These are phyloP conservation scores for Potorous gilbertii DNA, from an alignment of 2,797 vertebrate genomes.

Conservation along the genomic window DNA sequence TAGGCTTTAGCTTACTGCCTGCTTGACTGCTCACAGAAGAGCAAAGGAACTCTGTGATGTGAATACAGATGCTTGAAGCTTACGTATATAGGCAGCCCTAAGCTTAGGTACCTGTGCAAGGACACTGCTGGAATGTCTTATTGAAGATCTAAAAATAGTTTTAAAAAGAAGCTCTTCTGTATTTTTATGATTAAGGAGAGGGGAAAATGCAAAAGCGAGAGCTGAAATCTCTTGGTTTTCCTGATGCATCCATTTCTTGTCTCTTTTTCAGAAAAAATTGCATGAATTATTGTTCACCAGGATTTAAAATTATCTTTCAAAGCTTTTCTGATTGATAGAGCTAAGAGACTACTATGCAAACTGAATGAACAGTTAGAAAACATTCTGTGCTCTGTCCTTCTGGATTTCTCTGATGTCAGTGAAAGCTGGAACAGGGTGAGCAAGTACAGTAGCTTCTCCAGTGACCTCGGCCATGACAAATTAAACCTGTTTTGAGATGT, in stretches of 20 bases:
- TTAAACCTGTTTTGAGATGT: neutral
- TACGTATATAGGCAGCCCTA: neutral
- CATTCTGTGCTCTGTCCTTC: neutral
- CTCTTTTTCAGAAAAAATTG: neutral
- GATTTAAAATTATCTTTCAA: slow-evolving; percentile 15
- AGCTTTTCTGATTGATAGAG: neutral
- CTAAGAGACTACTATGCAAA: neutral
- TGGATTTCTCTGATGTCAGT: neutral
- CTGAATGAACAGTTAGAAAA: neutral
- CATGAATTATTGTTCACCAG: neutral
- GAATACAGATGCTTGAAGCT: neutral
- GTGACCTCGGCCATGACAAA: neutral
- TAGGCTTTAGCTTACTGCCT: neutral
- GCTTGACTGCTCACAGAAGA: neutral
- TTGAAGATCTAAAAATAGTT: neutral
- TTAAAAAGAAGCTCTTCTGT: neutral
- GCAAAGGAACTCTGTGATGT: neutral
- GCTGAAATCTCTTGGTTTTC: neutral
- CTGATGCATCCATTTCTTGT: neutral
- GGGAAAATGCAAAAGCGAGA: neutral
- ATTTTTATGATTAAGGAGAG: neutral
- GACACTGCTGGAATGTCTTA: neutral
- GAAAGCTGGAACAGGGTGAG: neutral
- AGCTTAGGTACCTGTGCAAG: neutral
- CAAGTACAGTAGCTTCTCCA: neutral